Conservation (phyloP, 2,888 invertebrate genomes). For the Ashinkailepas kermadecensis region DNA sequence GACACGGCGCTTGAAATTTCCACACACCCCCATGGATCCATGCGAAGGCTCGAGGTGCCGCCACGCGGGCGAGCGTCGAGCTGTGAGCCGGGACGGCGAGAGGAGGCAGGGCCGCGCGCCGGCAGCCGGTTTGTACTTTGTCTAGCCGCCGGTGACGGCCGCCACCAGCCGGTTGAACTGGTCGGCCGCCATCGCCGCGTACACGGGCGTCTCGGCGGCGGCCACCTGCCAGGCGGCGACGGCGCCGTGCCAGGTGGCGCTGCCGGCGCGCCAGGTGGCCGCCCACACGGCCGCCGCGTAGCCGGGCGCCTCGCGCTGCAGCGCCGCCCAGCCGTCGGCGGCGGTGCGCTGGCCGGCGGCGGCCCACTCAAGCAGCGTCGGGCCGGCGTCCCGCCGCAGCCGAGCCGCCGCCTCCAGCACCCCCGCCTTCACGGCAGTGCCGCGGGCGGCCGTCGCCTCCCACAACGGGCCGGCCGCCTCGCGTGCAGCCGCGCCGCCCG, state of each 20-base stretch:
- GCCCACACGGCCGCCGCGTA: slow-evolving; percentile 10
- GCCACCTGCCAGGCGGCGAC: background rate
- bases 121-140: background rate
- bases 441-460: background rate
- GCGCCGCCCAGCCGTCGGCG: background rate
- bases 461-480: background rate
- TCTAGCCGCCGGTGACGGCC: background rate
- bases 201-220: background rate
- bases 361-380: background rate
- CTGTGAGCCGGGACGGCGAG: no score
- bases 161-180: background rate
- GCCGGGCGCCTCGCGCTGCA: slow-evolving; percentile 16
- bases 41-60: no score
- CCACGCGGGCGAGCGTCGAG: no score
- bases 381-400: background rate
- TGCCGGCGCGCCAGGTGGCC: background rate
- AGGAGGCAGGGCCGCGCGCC: background rate
- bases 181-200: background rate
- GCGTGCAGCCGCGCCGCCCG: background rate
- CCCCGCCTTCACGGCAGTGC: background rate
- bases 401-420: background rate
- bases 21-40: background rate
- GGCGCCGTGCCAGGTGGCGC: background rate
- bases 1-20: background rate
- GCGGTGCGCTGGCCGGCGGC: background rate